Base-by-base conservation (phyloP, 2,113 vertebrate species). In the Osmerus mordax region DNA sequence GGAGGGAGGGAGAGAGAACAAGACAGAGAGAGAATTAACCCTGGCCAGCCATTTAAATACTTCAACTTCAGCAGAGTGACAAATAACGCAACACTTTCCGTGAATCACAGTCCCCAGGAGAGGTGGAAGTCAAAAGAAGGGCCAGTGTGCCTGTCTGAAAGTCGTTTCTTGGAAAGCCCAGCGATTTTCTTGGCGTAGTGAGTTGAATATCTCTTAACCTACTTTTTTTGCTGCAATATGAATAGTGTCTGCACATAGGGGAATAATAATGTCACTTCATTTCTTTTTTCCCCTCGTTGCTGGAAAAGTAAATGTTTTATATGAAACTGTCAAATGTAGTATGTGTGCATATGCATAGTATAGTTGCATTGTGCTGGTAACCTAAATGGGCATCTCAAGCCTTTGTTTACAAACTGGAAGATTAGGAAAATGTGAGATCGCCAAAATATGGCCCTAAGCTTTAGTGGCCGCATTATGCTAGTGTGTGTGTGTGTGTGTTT, bases 81-180 rank as follows among this genome's bases (percentile, higher is more conserved):
- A 67, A 47, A 29, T 72, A 71, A 52, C 67, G 69, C 78, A 73
- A 84, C 59, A 76, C 82, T 86, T 88, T 86, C 83, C 86, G 82
- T 70, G 62, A n/a, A 71, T 65, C 55, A 58, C 54, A 58, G 19
- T 70, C 81, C 51, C 63, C 4, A 13, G 16, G 66, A 75, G 63
- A 79, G 79, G 75, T 67, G 67, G 63, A 19, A 65, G 36, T 80
- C 65, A 15, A 78, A 73, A 81, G 64, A 75, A 67, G 41, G 47
- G 64, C 72, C 55, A 47, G 73, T 78, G 77, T 82, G 76, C 65
- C 68, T 63, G 81, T 84, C 23, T 83, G 60, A 77, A 65, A 61
- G 79, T 60, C 0, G 0, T 77, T 79, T 75, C 77, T 72, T 72
- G 72, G 73, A 81, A 81, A 86, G 72, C 63, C 21, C 52, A 75